Conservation (phyloP, 2,888 invertebrate species). For the Lithodes maja region DNA sequence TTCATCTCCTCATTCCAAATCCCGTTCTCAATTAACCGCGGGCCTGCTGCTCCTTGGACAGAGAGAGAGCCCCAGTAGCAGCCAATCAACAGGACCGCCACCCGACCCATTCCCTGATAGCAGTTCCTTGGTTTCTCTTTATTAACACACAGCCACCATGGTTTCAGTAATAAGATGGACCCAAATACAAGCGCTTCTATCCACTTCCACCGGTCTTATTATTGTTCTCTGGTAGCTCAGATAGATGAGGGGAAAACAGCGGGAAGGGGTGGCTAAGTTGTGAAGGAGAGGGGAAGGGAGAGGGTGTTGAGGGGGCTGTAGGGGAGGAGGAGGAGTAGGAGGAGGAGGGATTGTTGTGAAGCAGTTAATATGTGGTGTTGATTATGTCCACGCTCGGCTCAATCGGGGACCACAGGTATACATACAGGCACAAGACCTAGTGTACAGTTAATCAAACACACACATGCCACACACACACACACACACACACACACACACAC, state of each 20-base stretch:
- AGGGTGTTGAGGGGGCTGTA: background rate
- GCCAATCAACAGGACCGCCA: background rate
- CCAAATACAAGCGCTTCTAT: background rate
- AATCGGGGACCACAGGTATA: background rate
- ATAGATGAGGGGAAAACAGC: background rate
- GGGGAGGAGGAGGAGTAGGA: background rate
- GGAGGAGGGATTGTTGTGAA: background rate
- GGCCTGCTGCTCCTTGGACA: background rate
- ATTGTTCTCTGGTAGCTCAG: no score
- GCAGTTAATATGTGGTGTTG: background rate
- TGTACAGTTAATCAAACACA: background rate
- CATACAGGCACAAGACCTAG: background rate
- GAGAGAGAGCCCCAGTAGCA: background rate
- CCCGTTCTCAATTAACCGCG: background rate
- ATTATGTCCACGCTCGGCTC: background rate
- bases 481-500: slow-evolving; percentile 24
- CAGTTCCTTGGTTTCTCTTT: background rate
- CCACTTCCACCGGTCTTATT: background rate
- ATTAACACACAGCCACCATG: background rate
- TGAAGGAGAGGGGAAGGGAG: no score
- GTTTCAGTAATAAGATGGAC: slow-evolving; percentile 14
- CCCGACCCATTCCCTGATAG: slow-evolving; percentile 1
- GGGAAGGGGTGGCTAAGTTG: background rate
- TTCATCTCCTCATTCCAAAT: background rate
- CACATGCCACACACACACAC: slow-evolving; percentile 7